A percentile compares a stretch with the other conserved stretches of the same genome.
Conservation (phyloP, 2,888 invertebrate species). For the Stenodema calcarata region DNA sequence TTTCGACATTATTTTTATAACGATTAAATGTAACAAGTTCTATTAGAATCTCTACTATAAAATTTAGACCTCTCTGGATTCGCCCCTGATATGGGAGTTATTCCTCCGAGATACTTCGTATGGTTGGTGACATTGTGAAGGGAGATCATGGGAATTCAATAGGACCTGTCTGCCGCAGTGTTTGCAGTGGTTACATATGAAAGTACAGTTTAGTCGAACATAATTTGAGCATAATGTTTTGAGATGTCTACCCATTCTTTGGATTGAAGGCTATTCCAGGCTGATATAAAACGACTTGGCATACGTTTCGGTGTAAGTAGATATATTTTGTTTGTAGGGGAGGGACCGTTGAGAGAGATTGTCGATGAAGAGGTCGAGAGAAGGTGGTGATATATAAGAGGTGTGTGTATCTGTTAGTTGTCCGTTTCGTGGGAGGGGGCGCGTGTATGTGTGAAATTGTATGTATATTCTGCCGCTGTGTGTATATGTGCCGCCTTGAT, state of each 20-base stretch:
- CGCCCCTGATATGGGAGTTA: no score
- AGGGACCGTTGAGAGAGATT: neutral
- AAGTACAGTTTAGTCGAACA: no score
- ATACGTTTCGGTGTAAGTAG: neutral
- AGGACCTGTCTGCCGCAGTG: no score
- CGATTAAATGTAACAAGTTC: no score
- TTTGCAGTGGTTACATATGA: no score
- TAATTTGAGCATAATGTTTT: neutral
- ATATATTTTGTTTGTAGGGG: neutral
- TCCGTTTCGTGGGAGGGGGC: neutral
- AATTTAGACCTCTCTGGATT: no score
- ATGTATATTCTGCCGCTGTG: neutral
- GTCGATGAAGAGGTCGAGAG: slow-evolving; percentile 2
- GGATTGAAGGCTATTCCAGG: neutral
- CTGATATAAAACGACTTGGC: neutral
- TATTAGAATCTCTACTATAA: no score
- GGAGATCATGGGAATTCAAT: no score
- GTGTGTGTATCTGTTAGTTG: neutral
- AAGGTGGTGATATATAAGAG: slow-evolving; percentile 12
- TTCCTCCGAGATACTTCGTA: no score
- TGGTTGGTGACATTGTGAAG: no score
- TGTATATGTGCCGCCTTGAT: neutral
- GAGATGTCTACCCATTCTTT: neutral
- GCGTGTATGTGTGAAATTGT: neutral
- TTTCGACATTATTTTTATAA: no score